phyloP scores from a whole-genome alignment of 2,888 invertebrate species.

The Abrostola triplasia region DNA sequence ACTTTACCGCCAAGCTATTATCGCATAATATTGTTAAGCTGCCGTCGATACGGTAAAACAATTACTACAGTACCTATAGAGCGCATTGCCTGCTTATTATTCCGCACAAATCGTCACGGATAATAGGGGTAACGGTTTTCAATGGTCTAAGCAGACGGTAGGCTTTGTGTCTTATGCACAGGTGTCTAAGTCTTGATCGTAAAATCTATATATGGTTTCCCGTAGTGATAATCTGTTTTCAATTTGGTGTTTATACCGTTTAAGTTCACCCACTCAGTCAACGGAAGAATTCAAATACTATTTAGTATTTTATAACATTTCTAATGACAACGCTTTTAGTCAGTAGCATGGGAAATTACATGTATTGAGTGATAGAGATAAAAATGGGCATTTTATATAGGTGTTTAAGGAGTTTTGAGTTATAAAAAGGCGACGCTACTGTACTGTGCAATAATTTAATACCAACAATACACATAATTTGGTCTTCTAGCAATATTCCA shows the following conservation, averaged over 20 bases:
- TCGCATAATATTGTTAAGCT: too few species aligned
- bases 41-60: neutral
- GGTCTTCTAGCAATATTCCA: too few species aligned
- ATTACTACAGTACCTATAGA: neutral
- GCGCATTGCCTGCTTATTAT: conserved; percentile 29
- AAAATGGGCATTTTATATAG: too few species aligned
- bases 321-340: too few species aligned
- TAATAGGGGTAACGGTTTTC: conserved; percentile 40
- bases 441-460: too few species aligned
- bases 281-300: neutral
- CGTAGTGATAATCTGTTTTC: conserved; percentile 34
- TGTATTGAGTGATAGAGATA: too few species aligned
- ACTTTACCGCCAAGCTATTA: too few species aligned
- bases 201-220: conserved; percentile 27
- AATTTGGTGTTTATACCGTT: conserved; percentile 28
- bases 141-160: conserved; percentile 17
- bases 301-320: neutral
- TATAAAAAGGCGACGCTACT: too few species aligned
- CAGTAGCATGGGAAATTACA: too few species aligned
- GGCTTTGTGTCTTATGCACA: conserved; percentile 30
- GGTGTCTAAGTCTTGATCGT: conserved; percentile 30
- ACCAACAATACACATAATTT: too few species aligned
- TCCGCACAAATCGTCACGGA: conserved; percentile 20
- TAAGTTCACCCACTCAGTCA: conserved; percentile 16
- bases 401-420: too few species aligned